A percentile compares a stretch with the other conserved stretches of the same genome.
Evolutionary conservation across 2,888 invertebrate species (phyloP).

Genomic region (Romanomermis culicivorax): DNA sequence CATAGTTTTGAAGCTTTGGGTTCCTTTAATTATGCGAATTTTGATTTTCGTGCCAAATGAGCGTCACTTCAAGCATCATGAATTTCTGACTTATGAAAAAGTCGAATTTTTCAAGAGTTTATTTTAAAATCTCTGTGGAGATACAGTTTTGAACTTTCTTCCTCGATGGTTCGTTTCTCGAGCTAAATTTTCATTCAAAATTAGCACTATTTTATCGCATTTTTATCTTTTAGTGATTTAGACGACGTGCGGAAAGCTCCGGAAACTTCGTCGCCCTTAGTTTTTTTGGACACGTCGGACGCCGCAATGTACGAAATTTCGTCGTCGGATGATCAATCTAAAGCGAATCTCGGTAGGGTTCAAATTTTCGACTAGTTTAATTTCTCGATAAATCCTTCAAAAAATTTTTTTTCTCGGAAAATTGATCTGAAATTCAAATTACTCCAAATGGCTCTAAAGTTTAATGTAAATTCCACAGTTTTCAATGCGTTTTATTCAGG

Average conservation of each 20-base stretch:
- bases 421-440: not conserved
- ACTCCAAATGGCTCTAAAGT: not conserved
- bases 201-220: too few relatives aligned
- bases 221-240: not conserved
- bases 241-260: not conserved
- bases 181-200: too few relatives aligned
- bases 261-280: conserved; percentile 25
- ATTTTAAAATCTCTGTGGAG: too few relatives aligned
- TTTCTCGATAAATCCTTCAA: too few relatives aligned
- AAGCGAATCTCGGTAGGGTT: conserved; percentile 32
- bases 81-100: too few relatives aligned
- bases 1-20: too few relatives aligned
- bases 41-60: too few relatives aligned
- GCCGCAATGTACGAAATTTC: conserved; percentile 36
- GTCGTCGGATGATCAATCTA: conserved; percentile 31
- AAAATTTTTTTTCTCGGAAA: not conserved
- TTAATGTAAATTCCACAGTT: not conserved
- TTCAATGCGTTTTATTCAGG: conserved; percentile 20
- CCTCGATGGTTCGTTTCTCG: too few relatives aligned
- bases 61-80: too few relatives aligned
- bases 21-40: too few relatives aligned
- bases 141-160: not conserved
- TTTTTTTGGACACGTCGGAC: conserved; percentile 38
- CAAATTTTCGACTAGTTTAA: not conserved
- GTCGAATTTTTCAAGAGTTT: too few relatives aligned